These are phyloP conservation scores for Xanthostigma xanthostigma DNA, from an alignment of 2,888 invertebrate species.

Conservation along the genomic window DNA sequence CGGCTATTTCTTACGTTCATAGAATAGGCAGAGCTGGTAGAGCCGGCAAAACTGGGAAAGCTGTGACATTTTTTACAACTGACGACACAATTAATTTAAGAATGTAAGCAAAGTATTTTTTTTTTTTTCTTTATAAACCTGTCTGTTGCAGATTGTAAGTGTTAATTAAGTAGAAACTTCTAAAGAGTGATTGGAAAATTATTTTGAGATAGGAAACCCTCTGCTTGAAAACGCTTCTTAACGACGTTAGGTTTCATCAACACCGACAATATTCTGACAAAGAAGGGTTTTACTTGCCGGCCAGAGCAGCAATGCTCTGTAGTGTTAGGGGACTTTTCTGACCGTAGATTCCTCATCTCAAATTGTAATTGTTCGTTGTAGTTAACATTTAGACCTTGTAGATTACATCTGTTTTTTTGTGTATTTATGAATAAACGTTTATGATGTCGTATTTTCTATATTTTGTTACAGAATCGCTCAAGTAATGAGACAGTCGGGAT, in stretches of 20 bases:
- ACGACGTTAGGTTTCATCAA: no score
- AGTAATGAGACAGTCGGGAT: slow-evolving; percentile 81
- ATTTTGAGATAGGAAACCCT: no score
- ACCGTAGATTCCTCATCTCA: no score
- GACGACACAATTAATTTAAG: slow-evolving; percentile 74
- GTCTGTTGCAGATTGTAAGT: no score
- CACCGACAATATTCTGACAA: no score
- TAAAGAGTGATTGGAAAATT: no score
- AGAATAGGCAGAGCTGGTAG: slow-evolving; percentile 81
- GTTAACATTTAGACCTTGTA: background rate
- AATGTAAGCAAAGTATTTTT: slow-evolving; percentile 37
- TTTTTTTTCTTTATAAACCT: no score
- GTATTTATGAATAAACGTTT: background rate
- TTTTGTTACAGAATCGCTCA: slow-evolving; percentile 61
- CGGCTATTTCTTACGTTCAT: slow-evolving; percentile 81
- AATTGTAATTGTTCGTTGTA: background rate
- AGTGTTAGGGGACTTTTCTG: no score
- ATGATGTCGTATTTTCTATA: slow-evolving; percentile 2
- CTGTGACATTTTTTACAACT: slow-evolving; percentile 88
- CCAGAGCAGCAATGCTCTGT: no score
- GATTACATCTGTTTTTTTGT: slow-evolving; percentile 1
- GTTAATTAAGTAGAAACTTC: no score
- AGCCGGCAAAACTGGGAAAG: slow-evolving; percentile 76
- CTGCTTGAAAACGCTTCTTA: no score
- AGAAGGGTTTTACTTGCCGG: no score